Evolutionary conservation across 2,888 invertebrate genomes (phyloP).

Genomic region (Drosophila pseudotalamancana): DNA sequence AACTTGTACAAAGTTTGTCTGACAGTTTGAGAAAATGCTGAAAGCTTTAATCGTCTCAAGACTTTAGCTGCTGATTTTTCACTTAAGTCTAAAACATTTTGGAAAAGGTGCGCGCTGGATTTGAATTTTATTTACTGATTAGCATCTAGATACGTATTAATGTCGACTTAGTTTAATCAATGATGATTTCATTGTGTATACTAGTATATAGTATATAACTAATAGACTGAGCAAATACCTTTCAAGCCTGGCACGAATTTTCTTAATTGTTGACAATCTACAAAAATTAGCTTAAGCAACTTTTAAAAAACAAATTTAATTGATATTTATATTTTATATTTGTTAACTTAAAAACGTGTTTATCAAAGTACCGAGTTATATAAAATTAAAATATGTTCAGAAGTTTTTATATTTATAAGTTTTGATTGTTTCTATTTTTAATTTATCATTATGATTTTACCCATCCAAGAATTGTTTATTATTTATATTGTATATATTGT

Average conservation of each 20-base stretch:
- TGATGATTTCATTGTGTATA: conserved; percentile 9
- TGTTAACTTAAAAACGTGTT: no score
- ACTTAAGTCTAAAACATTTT: not conserved
- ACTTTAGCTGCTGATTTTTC: conserved; percentile 43
- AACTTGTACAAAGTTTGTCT: conserved; percentile 66
- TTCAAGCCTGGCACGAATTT: conserved; percentile 7
- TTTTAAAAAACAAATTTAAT: no score
- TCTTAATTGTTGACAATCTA: not conserved
- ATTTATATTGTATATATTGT: no score
- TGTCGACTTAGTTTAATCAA: not conserved
- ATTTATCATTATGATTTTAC: no score
- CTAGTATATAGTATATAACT: no score
- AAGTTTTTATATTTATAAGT: no score
- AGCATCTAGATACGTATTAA: conserved; percentile 22
- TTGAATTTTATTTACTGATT: conserved; percentile 41
- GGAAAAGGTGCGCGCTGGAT: not conserved
- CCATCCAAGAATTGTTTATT: no score
- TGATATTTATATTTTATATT: no score
- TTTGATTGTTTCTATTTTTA: no score
- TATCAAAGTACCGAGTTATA: no score
- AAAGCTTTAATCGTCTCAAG: conserved; percentile 60
- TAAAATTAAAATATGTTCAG: no score
- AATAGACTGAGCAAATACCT: conserved; percentile 29
- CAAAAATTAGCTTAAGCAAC: not conserved
- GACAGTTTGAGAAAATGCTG: conserved; percentile 52